Conservation (phyloP, 2,888 invertebrate species). For the Drosophila lacicola region DNA sequence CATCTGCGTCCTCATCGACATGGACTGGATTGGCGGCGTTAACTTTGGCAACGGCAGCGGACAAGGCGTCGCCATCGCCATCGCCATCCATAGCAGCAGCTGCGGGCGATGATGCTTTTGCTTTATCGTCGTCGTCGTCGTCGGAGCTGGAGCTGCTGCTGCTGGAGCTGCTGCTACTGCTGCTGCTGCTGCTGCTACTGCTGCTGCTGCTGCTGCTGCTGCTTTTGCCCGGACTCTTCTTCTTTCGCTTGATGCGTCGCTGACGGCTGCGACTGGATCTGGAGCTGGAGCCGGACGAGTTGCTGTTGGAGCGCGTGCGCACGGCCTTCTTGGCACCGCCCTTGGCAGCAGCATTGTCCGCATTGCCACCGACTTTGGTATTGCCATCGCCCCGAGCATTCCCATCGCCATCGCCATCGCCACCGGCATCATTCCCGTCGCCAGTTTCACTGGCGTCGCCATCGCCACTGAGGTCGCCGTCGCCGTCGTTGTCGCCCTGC, state of each 20-base stretch:
- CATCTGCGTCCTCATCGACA: background rate
- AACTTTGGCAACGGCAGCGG: background rate
- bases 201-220: conserved; percentile 61
- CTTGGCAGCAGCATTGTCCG: too few species aligned
- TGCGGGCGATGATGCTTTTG: conserved; percentile 6
- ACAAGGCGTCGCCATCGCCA: too few species aligned
- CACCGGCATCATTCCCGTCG: background rate
- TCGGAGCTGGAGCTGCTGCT: conserved; percentile 75
- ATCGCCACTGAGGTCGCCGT: background rate
- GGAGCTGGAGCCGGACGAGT: conserved; percentile 77
- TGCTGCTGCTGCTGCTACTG: conserved; percentile 71
- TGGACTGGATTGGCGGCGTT: background rate
- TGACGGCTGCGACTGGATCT: conserved; percentile 68
- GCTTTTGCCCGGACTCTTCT: conserved; percentile 72
- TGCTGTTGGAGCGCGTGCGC: conserved; percentile 39
- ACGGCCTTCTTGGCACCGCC: background rate
- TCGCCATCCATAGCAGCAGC: background rate
- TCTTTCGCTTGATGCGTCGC: conserved; percentile 47
- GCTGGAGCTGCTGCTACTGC: conserved; percentile 43
- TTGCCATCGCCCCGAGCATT: too few species aligned
- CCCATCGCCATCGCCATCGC: background rate
- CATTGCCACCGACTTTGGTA: too few species aligned
- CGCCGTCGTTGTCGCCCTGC: background rate
- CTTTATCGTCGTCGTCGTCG: conserved; percentile 45
- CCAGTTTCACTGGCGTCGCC: too few species aligned